Conservation (phyloP, 2,113 vertebrate genomes). For the Larimichthys polyactis region DNA sequence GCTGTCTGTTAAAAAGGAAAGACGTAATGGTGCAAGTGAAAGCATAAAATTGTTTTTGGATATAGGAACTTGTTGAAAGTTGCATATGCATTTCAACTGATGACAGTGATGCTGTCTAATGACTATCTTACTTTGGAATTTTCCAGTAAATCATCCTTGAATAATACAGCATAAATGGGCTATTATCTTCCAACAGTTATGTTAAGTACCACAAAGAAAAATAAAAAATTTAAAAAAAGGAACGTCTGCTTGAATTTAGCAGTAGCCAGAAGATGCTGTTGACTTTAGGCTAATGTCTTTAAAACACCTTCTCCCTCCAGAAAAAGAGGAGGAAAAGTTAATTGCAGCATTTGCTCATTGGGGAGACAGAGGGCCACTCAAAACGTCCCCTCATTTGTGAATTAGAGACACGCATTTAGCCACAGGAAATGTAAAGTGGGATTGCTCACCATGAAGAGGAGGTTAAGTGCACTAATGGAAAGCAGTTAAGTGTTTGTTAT, state of each 20-base stretch:
- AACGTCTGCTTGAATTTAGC: conserved; percentile 87
- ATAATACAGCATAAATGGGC: conserved; percentile 86
- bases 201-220: conserved; percentile 84
- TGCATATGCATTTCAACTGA: conserved; percentile 69
- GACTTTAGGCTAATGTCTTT: conserved; percentile 88
- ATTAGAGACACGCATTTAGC: conserved; percentile 88
- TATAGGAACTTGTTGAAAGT: conserved; percentile 58
- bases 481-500: conserved; percentile 80
- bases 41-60: conserved; percentile 20
- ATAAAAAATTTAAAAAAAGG: conserved; percentile 63
- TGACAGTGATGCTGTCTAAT: conserved; percentile 73
- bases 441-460: conserved; percentile 74
- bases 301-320: conserved; percentile 89
- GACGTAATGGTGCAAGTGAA: conserved; percentile 6
- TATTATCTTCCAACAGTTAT: conserved; percentile 88
- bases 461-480: conserved; percentile 82
- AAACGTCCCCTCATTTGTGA: conserved; percentile 94
- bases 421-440: conserved; percentile 78
- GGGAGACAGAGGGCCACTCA: conserved; percentile 93
- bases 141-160: conserved; percentile 87
- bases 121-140: conserved; percentile 72
- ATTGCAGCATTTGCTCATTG: conserved; percentile 95
- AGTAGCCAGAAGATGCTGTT: conserved; percentile 87
- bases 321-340: conserved; percentile 90
- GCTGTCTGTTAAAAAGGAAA: neutral